These are phyloP conservation scores for Scolopax bukidnonensis DNA, from an alignment of 2,797 vertebrate species.

Conservation along the genomic window DNA sequence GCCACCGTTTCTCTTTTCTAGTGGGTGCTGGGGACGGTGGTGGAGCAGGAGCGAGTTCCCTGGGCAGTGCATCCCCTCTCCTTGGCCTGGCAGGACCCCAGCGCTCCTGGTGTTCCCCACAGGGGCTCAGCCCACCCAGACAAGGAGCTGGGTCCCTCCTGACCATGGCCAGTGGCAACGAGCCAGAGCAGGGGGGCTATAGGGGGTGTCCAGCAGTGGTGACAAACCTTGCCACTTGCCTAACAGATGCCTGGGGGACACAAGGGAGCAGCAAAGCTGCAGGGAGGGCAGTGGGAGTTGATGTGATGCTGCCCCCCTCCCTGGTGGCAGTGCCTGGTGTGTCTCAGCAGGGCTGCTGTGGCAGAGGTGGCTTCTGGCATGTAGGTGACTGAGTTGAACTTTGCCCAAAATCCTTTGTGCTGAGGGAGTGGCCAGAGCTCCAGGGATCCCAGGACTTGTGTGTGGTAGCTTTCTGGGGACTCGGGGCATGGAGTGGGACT, in stretches of 20 bases:
- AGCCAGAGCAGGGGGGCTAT: background rate
- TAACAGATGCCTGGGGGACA: background rate
- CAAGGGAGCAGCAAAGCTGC: background rate
- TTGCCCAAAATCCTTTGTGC: background rate
- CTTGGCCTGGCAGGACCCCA: background rate
- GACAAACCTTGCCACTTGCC: background rate
- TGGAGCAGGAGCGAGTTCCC: background rate
- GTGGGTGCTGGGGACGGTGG: background rate
- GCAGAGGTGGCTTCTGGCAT: background rate
- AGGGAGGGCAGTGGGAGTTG: rapidly evolving
- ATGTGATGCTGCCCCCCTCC: background rate
- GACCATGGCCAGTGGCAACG: background rate
- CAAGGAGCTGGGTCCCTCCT: rapidly evolving
- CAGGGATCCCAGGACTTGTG: background rate
- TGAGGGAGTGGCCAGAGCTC: background rate
- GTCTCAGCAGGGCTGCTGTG: background rate
- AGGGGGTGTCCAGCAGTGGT: rapidly evolving
- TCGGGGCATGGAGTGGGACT: rapidly evolving
- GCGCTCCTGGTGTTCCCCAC: background rate
- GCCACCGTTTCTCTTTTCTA: background rate
- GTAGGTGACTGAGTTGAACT: background rate
- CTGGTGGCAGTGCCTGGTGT: background rate
- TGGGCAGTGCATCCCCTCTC: rapidly evolving
- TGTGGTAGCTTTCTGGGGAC: background rate
- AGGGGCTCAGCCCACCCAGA: background rate